A percentile compares a stretch with the other conserved stretches of the same genome.
phyloP scores from a whole-genome alignment of 2,888 invertebrate species.

The Cecidostiba fungosa region DNA sequence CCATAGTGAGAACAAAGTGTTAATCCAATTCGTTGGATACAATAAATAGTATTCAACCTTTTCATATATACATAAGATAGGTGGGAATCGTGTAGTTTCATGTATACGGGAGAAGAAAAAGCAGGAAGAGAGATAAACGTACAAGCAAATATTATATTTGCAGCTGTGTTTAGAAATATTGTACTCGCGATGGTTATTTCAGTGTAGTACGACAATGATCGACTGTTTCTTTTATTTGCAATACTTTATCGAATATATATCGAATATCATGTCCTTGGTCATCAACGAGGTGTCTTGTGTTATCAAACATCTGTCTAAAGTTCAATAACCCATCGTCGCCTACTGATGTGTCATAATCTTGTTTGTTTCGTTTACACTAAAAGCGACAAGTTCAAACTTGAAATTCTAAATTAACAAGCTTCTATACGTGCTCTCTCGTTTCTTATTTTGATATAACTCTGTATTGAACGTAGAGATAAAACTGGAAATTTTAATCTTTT shows the following conservation, averaged over 20 bases:
- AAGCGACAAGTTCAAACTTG: slow-evolving; percentile 20
- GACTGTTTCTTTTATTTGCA: neutral
- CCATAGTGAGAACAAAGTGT: neutral
- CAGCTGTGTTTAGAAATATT: neutral
- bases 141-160: neutral
- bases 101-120: neutral
- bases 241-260: neutral
- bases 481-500: neutral
- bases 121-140: neutral
- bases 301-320: slow-evolving; percentile 51
- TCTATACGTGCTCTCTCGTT: neutral
- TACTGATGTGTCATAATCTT: slow-evolving; percentile 6
- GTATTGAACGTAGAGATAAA: neutral
- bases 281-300: slow-evolving; percentile 6
- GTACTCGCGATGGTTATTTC: neutral
- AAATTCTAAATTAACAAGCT: neutral
- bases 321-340: slow-evolving; percentile 40
- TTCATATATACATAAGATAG: neutral
- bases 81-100: too few species aligned
- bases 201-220: neutral
- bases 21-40: neutral
- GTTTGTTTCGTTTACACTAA: slow-evolving; percentile 15
- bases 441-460: neutral
- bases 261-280: neutral
- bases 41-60: neutral